These are phyloP conservation scores for Muscicapa striata DNA, from an alignment of 2,797 vertebrate genomes.

Conservation along the genomic window DNA sequence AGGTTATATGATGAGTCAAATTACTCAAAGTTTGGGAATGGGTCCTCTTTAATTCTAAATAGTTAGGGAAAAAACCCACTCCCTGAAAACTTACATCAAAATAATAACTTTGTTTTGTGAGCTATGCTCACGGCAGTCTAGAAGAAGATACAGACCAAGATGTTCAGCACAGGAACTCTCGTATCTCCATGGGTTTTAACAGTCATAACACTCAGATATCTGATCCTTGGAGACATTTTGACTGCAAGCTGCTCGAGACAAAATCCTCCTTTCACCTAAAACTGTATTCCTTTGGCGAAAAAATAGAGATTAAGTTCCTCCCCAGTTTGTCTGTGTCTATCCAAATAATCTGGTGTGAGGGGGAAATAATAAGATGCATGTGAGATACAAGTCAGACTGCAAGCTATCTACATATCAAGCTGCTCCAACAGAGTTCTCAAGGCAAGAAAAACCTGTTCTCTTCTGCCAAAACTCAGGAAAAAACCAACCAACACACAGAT, in stretches of 20 bases:
- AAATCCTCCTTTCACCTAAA: constrained; percentile 10
- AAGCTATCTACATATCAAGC: constrained; percentile 23
- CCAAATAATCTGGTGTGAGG: neutral
- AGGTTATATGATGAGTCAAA: constrained; percentile 52
- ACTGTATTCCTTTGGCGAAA: neutral
- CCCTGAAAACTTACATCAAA: constrained; percentile 21
- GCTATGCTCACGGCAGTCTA: neutral
- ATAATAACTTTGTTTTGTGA: neutral
- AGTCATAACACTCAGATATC: neutral
- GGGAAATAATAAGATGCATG: neutral
- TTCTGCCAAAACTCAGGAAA: constrained; percentile 18
- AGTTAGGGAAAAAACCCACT: neutral
- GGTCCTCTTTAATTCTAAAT: constrained; percentile 33
- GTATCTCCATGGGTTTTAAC: neutral
- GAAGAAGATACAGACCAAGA: neutral
- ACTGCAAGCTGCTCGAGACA: neutral
- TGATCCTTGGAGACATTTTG: neutral
- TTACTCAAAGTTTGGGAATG: constrained; percentile 48
- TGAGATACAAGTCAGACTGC: constrained; percentile 34
- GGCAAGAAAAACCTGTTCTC: constrained; percentile 67
- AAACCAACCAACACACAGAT: neutral
- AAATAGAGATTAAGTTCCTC: neutral
- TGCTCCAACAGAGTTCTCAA: neutral
- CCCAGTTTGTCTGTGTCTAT: neutral
- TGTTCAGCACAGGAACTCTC: neutral